Evolutionary conservation across 2,888 invertebrate species (phyloP), one percentile per base, ranked within the genome.

Genomic region (Ischnus inquisitorius): DNA sequence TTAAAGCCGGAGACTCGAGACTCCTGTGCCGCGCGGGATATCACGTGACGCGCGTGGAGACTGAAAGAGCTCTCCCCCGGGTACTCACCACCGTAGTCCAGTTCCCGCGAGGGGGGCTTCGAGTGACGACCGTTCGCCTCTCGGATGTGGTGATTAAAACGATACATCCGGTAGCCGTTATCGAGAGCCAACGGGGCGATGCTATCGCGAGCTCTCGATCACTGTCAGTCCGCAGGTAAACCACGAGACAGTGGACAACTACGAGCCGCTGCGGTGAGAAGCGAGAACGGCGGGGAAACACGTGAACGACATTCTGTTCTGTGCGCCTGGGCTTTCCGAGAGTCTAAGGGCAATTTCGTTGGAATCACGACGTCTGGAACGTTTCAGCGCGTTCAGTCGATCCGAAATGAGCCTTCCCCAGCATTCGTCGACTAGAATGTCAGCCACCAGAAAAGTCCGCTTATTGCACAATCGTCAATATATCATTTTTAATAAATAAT

Each of bases 141-240:
- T 81, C 92, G 92, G 92, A 92, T 92, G 90, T 91, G 88, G 90
- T 90, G 92, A 92, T 92, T 92, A 91, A 92, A 91, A 89, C 90
- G 92, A 92, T 92, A 92, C 91, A 90, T 92, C 92, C 92, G 92
- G 89, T 90, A 87, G 87, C 86, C 87, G 91, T 91, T 91, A 91
- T 91, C 90, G 90, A 90, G 88, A 81, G 79, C 64, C 43, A 65
- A 69, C 77, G 78, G 80, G 51, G 67, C 69, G 92, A 92, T 91
- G 87, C 84, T 88, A 92, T 92, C 92, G 87, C 69, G 87, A 87
- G 77, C 86, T 90, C 89, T 92, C 92, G 90, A 92, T 92, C 91
- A 92, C 90, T 92, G 92, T 91, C 91, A 89, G 71, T 79, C 71
- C 64, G 69, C 57, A 75, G 80, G 80, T 77, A 82, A 84, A 83